These are phyloP conservation scores for Cheilosia scutellata DNA, from an alignment of 2,888 invertebrate genomes.

Conservation along the genomic window DNA sequence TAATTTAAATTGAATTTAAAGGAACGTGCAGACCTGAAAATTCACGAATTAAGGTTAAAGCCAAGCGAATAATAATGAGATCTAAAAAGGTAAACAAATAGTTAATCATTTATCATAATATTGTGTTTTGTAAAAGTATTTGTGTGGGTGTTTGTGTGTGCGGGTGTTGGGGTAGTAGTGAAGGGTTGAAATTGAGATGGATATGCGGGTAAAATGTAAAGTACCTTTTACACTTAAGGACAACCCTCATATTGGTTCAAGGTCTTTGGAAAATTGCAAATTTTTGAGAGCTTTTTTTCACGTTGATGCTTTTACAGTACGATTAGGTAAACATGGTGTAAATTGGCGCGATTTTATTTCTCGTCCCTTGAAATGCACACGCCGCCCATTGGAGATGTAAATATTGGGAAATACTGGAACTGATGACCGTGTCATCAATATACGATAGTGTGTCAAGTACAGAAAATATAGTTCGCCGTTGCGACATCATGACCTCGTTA, in stretches of 20 bases:
- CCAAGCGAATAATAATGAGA: conserved; percentile 50
- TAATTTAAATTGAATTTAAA: conserved; percentile 40
- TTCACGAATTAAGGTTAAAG: conserved; percentile 43
- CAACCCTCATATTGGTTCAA: conserved; percentile 65
- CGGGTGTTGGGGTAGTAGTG: conserved; percentile 11
- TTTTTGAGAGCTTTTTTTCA: conserved; percentile 54
- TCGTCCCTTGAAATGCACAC: background rate
- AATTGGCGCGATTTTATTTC: conserved; percentile 63
- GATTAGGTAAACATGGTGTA: conserved; percentile 27
- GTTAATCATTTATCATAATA: background rate
- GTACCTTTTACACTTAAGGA: conserved; percentile 53
- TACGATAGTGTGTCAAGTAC: conserved; percentile 15
- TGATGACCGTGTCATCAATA: background rate
- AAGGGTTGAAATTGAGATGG: conserved; percentile 23
- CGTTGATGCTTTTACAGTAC: background rate
- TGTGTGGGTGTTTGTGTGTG: background rate
- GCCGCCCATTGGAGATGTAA: background rate
- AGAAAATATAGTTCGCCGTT: background rate
- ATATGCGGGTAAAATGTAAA: conserved; percentile 38
- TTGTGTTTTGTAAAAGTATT: conserved; percentile 1
- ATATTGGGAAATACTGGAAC: conserved; percentile 1
- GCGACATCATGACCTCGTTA: conserved; percentile 44
- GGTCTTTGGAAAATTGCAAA: conserved; percentile 59
- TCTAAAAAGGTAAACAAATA: conserved; percentile 72
- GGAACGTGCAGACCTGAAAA: conserved; percentile 35